These are phyloP conservation scores for Theretra japonica DNA, from an alignment of 2,888 invertebrate genomes.

Conservation along the genomic window DNA sequence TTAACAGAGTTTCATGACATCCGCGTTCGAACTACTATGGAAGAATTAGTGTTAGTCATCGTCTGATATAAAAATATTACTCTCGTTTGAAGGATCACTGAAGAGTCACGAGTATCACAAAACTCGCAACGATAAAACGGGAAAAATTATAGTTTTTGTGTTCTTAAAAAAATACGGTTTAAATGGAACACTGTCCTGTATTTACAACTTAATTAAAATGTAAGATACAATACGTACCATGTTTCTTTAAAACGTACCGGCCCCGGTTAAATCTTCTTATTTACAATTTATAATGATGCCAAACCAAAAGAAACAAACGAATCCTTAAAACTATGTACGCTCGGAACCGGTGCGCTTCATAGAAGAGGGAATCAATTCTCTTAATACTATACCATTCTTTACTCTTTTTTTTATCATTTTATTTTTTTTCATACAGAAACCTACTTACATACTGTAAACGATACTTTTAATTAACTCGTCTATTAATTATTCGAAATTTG, in stretches of 20 bases:
- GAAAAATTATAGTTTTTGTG: slow-evolving; percentile 59
- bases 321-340: slow-evolving; percentile 38
- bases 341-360: slow-evolving; percentile 40
- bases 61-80: slow-evolving; percentile 27
- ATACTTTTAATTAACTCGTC: slow-evolving; percentile 46
- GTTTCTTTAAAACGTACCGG: slow-evolving; percentile 40
- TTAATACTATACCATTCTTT: slow-evolving; percentile 47
- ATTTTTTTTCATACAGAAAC: slow-evolving; percentile 49
- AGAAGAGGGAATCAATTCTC: slow-evolving; percentile 42
- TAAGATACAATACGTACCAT: slow-evolving; percentile 65
- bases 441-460: slow-evolving; percentile 63
- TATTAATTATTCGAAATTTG: slow-evolving; percentile 41
- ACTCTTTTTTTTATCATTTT: slow-evolving; percentile 49
- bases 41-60: slow-evolving; percentile 29
- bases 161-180: slow-evolving; percentile 79
- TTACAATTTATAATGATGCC: slow-evolving; percentile 41
- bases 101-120: slow-evolving; percentile 52
- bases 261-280: slow-evolving; percentile 37
- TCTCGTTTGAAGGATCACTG: slow-evolving; percentile 29
- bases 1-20: slow-evolving; percentile 46
- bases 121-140: slow-evolving; percentile 45
- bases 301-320: slow-evolving; percentile 40
- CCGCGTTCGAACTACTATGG: slow-evolving; percentile 37
- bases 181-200: slow-evolving; percentile 78
- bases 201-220: slow-evolving; percentile 72